Conservation (phyloP, 1,140 invertebrate species). For the Cydia amplana region DNA sequence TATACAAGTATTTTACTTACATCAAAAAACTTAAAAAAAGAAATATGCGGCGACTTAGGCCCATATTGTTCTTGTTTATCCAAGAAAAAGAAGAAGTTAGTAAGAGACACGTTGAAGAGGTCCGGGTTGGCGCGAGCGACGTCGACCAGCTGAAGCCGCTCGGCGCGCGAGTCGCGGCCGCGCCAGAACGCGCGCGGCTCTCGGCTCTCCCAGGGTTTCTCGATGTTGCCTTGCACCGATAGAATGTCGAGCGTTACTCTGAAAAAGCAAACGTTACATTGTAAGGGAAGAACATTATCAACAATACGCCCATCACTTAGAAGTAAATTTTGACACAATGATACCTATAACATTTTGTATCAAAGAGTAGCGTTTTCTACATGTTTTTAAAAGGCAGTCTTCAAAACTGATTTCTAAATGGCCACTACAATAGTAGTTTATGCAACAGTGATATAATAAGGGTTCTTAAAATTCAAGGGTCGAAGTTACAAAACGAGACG, state of each 20-base stretch:
- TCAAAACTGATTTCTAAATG: too few species aligned
- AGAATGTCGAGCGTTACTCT: slow-evolving; percentile 94
- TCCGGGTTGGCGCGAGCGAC: slow-evolving; percentile 88
- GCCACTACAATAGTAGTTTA: too few species aligned
- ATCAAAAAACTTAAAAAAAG: slow-evolving; percentile 97
- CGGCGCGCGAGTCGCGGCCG: slow-evolving; percentile 92
- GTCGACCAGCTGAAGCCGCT: slow-evolving; percentile 91
- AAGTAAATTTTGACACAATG: too few species aligned
- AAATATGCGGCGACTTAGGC: slow-evolving; percentile 89
- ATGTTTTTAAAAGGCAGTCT: too few species aligned
- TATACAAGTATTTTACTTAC: slow-evolving; percentile 80
- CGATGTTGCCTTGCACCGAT: slow-evolving; percentile 91
- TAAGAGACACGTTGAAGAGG: slow-evolving; percentile 94
- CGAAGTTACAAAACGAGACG: too few species aligned
- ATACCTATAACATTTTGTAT: too few species aligned
- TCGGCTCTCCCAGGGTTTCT: slow-evolving; percentile 87
- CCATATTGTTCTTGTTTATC: slow-evolving; percentile 93
- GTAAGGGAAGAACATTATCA: too few species aligned
- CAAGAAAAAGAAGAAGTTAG: slow-evolving; percentile 97
- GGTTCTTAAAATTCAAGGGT: too few species aligned
- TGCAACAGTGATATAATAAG: too few species aligned
- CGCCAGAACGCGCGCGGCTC: slow-evolving; percentile 92
- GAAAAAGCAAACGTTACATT: slow-evolving; percentile 49
- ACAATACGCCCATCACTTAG: too few species aligned
- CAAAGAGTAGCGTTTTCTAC: too few species aligned